A percentile compares a stretch with the other conserved stretches of the same genome.
These are phyloP conservation scores for Silurus asotus DNA, from an alignment of 2,113 vertebrate species.

Conservation along the genomic window DNA sequence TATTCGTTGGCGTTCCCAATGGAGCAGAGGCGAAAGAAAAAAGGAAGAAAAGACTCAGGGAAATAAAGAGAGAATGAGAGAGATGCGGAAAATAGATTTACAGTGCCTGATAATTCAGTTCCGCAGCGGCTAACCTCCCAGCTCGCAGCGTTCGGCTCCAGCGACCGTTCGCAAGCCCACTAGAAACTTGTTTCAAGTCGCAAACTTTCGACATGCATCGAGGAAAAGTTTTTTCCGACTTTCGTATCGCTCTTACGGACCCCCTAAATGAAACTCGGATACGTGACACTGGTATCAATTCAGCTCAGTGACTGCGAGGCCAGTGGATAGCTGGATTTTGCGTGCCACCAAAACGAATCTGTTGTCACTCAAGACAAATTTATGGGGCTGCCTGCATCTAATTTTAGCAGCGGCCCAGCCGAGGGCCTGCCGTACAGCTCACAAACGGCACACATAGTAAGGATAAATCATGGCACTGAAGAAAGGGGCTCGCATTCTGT, in stretches of 20 bases:
- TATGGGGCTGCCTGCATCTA: constrained; percentile 66
- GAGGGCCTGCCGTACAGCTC: constrained; percentile 58
- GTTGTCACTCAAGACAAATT: constrained; percentile 66
- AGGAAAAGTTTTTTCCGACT: background rate
- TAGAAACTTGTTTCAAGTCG: background rate
- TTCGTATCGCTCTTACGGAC: background rate
- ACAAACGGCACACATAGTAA: constrained; percentile 58
- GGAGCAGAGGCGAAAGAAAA: constrained; percentile 50
- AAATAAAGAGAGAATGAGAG: constrained; percentile 22
- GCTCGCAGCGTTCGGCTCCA: constrained; percentile 48
- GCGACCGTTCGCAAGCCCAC: background rate
- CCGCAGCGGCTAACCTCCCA: constrained; percentile 51
- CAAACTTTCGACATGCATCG: background rate
- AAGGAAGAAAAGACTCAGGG: constrained; percentile 14
- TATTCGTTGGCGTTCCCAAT: constrained; percentile 59
- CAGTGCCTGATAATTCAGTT: constrained; percentile 57
- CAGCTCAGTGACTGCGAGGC: background rate
- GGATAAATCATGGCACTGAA: constrained; percentile 66
- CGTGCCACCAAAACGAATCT: constrained; percentile 63
- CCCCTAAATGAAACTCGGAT: background rate
- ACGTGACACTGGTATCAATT: background rate
- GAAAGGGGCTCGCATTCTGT: constrained; percentile 62
- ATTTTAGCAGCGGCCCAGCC: constrained; percentile 66
- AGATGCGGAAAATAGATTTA: constrained; percentile 55
- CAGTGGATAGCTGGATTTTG: constrained; percentile 62